Evolutionary conservation across 2,797 vertebrate genomes (phyloP).

Genomic region (Spinus olivaceus): DNA sequence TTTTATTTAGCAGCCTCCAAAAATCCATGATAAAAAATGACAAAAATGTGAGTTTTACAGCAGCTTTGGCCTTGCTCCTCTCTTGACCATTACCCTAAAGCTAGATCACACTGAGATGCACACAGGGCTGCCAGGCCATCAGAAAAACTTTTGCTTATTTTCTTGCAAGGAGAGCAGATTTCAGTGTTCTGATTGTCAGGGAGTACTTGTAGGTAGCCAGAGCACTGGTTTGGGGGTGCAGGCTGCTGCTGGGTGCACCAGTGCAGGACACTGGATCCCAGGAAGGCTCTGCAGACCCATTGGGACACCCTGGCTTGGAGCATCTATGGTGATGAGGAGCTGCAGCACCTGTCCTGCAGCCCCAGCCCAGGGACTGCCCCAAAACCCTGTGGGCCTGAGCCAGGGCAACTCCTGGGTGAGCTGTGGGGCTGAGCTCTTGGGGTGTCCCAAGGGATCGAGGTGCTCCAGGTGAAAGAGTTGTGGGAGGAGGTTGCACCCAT

Average conservation of each 20-base stretch:
- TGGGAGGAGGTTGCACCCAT: background rate
- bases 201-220: too few species aligned
- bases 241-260: rapidly evolving
- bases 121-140: background rate
- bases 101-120: background rate
- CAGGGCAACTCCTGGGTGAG: background rate
- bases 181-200: background rate
- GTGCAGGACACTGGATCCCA: too few species aligned
- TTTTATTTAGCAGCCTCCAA: conserved; percentile 41
- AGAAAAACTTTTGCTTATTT: background rate
- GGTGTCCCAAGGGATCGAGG: rapidly evolving
- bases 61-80: background rate
- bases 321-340: rapidly evolving
- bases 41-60: background rate
- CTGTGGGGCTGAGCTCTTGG: background rate
- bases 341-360: rapidly evolving
- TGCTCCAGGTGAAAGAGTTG: rapidly evolving
- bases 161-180: background rate
- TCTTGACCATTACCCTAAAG: background rate
- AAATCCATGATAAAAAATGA: background rate
- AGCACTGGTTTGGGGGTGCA: background rate
- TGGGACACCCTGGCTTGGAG: rapidly evolving
- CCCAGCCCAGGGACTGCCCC: rapidly evolving
- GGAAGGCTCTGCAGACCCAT: background rate
- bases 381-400: rapidly evolving